These are phyloP conservation scores for Sturnus vulgaris DNA, from an alignment of 2,113 vertebrate genomes.

Conservation along the genomic window DNA sequence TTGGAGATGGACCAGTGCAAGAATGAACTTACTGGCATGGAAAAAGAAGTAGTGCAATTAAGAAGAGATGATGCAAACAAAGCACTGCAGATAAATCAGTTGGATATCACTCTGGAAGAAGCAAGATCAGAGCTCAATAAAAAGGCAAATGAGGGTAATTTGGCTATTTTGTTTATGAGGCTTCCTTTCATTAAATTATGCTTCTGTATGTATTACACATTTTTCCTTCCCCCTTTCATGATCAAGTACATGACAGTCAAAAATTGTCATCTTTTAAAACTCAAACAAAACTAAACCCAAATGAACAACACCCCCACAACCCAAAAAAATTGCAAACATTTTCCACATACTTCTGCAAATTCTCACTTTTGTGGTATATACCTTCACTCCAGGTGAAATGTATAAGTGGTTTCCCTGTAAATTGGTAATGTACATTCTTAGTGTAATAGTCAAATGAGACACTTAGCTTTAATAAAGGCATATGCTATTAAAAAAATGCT, in stretches of 20 bases:
- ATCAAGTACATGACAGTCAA: not conserved
- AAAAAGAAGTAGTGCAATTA: conserved; percentile 76
- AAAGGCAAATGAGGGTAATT: conserved; percentile 76
- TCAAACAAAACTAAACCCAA: not conserved
- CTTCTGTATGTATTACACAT: not conserved
- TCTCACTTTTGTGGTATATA: not conserved
- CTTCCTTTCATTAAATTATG: not conserved
- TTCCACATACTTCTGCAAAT: not conserved
- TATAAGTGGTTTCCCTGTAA: not conserved
- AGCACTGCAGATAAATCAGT: conserved; percentile 77
- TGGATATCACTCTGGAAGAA: conserved; percentile 85
- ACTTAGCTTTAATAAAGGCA: not conserved
- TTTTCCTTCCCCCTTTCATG: not conserved
- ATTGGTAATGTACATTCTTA: not conserved
- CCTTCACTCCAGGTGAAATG: not conserved
- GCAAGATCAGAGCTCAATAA: conserved; percentile 81
- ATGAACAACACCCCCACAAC: not conserved
- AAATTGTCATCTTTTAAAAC: not conserved
- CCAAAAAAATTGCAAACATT: not conserved
- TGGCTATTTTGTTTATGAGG: not conserved
- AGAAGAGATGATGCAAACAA: conserved; percentile 82
- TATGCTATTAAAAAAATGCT: not conserved
- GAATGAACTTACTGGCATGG: conserved; percentile 74
- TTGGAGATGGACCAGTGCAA: conserved; percentile 76
- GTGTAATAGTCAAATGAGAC: not conserved